Evolutionary conservation across 2,113 vertebrate species (phyloP).

Genomic region (Melanostigma gelatinosum): DNA sequence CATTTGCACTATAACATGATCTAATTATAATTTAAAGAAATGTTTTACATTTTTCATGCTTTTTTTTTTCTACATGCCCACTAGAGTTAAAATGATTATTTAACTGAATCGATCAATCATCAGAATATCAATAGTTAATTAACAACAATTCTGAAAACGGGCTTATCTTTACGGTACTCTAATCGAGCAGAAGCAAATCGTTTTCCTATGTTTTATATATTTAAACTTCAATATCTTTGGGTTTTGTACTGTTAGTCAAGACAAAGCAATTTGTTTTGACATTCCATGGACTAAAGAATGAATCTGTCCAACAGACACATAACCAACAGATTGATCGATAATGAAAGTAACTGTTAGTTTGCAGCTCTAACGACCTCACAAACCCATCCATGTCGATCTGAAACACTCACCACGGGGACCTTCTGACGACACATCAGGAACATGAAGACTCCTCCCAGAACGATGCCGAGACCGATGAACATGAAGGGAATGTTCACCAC

Average conservation of each 20-base stretch:
- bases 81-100: background rate
- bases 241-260: background rate
- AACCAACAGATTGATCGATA: background rate
- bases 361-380: background rate
- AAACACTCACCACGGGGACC: conserved; percentile 83
- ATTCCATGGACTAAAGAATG: background rate
- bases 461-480: conserved; percentile 88
- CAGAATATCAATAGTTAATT: background rate
- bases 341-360: background rate
- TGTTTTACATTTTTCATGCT: background rate
- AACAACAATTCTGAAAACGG: background rate
- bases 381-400: background rate
- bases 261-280: background rate
- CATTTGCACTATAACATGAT: background rate
- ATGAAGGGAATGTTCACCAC: conserved; percentile 91
- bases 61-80: background rate
- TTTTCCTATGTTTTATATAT: background rate
- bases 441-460: conserved; percentile 88
- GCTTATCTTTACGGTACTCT: background rate
- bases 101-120: background rate
- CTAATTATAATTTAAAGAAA: background rate
- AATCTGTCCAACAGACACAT: background rate
- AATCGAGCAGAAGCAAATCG: background rate
- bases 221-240: background rate
- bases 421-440: conserved; percentile 85